Conservation (phyloP, 2,888 invertebrate species). For the Lumbricus terrestris region DNA sequence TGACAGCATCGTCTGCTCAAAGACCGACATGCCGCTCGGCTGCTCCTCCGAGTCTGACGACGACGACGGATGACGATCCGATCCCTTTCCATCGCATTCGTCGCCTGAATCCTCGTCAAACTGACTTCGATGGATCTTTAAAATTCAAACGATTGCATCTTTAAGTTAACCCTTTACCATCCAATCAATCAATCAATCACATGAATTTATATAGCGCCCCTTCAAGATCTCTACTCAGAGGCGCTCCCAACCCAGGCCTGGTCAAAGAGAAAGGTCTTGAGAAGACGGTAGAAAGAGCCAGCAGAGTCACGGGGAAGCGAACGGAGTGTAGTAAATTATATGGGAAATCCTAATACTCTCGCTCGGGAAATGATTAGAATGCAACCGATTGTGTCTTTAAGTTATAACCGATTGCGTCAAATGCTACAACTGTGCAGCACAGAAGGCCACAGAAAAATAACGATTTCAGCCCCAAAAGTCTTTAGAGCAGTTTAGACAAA, state of each 20-base stretch:
- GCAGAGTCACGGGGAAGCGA: too few species aligned
- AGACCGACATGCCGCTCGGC: conserved; percentile 47
- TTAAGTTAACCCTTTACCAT: too few species aligned
- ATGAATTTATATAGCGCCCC: too few species aligned
- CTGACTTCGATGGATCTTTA: neutral
- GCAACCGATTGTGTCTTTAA: neutral
- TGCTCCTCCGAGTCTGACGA: neutral
- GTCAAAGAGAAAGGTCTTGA: too few species aligned
- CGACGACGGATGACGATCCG: neutral
- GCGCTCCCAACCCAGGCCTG: too few species aligned
- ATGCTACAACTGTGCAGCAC: neutral
- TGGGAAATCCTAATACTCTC: too few species aligned
- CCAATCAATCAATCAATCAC: too few species aligned
- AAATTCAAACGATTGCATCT: neutral
- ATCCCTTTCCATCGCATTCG: neutral
- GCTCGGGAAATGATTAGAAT: too few species aligned
- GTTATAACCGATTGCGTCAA: too few species aligned
- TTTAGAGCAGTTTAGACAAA: neutral
- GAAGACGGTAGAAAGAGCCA: too few species aligned
- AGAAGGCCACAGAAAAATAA: neutral
- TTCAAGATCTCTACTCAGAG: too few species aligned
- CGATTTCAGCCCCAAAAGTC: neutral
- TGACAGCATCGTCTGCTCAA: conserved; percentile 57
- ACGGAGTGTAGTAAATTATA: too few species aligned
- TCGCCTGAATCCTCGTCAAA: neutral